phyloP scores from a whole-genome alignment of 1,140 invertebrate species.

The Aleiodes sp. region DNA sequence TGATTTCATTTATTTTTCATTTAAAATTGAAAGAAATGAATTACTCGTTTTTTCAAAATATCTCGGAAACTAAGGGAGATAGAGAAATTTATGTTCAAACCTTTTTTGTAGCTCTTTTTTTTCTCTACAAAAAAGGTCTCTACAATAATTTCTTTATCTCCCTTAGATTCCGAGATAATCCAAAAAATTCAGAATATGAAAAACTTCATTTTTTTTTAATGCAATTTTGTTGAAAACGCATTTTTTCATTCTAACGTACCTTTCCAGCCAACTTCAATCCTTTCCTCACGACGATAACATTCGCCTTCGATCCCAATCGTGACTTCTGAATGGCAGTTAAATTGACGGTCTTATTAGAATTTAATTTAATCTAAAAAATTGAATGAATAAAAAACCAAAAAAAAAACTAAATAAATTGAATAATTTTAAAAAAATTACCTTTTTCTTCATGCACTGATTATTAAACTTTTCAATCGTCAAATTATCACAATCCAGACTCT shows the following conservation, averaged over 20 bases:
- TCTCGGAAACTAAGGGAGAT: too few species aligned
- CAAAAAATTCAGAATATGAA: slow-evolving; percentile 18
- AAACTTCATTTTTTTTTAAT: neutral
- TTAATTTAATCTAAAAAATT: slow-evolving; percentile 44
- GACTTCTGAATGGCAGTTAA: slow-evolving; percentile 45
- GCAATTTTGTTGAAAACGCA: neutral
- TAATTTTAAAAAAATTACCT: neutral
- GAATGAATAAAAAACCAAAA: too few species aligned
- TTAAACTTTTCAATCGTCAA: slow-evolving; percentile 47
- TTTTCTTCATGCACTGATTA: too few species aligned
- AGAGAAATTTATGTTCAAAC: too few species aligned
- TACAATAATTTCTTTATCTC: too few species aligned
- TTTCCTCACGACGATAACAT: slow-evolving; percentile 60
- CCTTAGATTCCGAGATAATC: too few species aligned
- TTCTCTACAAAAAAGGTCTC: too few species aligned
- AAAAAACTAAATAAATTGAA: slow-evolving; percentile 31
- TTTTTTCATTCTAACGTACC: slow-evolving; percentile 42
- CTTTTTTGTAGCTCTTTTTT: too few species aligned
- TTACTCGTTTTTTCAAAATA: too few species aligned
- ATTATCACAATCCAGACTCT: slow-evolving; percentile 47
- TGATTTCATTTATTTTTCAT: too few species aligned
- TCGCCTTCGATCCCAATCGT: slow-evolving; percentile 52
- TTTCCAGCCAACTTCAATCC: slow-evolving; percentile 59
- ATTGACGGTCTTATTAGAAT: slow-evolving; percentile 51
- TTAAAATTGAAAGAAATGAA: too few species aligned